Conservation (phyloP, 2,888 invertebrate species). For the Sarcophaga caerulescens region DNA sequence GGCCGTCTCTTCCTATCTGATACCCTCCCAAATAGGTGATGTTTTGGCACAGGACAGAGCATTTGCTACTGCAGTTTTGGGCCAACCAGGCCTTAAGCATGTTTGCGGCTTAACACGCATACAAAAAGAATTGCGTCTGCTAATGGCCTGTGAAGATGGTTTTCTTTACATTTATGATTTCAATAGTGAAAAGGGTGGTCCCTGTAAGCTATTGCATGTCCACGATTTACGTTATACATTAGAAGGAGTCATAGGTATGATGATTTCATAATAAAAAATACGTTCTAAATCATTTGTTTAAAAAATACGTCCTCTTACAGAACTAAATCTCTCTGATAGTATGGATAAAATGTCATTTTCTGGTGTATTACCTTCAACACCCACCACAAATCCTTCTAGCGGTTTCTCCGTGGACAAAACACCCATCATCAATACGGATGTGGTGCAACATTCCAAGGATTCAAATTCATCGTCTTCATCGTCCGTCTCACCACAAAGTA, state of each 20-base stretch:
- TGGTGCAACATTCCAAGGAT: constrained; percentile 44
- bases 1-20: constrained; percentile 79
- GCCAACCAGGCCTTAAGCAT: constrained; percentile 79
- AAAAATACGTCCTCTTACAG: constrained; percentile 42
- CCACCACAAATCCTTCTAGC: constrained; percentile 52
- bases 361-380: constrained; percentile 43
- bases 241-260: constrained; percentile 78
- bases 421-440: neutral
- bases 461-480: constrained; percentile 21
- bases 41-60: constrained; percentile 81
- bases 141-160: constrained; percentile 81
- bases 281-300: too few species aligned
- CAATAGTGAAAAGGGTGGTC: constrained; percentile 78
- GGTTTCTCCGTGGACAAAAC: constrained; percentile 41
- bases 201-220: constrained; percentile 78
- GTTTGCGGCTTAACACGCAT: constrained; percentile 79
- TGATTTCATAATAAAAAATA: neutral
- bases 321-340: constrained; percentile 77
- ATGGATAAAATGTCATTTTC: constrained; percentile 75
- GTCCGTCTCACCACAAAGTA: constrained; percentile 46
- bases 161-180: constrained; percentile 81
- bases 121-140: constrained; percentile 78
- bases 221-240: constrained; percentile 79
- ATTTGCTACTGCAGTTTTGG: constrained; percentile 79
- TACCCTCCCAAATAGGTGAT: constrained; percentile 80